These are phyloP conservation scores for Rattus norvegicus DNA, from an alignment of 2,113 vertebrate genomes.

Conservation along the genomic window GRCr8 NC_086019.1:221319501-221320000, in stretches of 20 bases:
- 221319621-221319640: background rate
- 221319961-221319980: background rate
- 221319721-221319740: background rate
- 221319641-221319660: background rate
- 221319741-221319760: background rate
- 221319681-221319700: background rate
- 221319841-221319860: background rate
- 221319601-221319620: background rate
- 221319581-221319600: background rate
- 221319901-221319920: constrained; percentile 5
- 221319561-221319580: background rate
- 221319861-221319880: background rate
- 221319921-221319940: background rate
- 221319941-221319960: background rate
- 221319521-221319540: background rate
- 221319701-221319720: background rate
- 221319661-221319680: background rate
- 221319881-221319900: background rate
- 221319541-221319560: background rate
- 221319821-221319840: background rate
- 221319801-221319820: background rate
- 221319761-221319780: background rate
- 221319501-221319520: background rate
- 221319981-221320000: background rate
- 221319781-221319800: background rate